Evolutionary conservation across 2,888 invertebrate species (phyloP), one percentile per base, ranked within the genome.

Genomic region (Nasonia oneida): DNA sequence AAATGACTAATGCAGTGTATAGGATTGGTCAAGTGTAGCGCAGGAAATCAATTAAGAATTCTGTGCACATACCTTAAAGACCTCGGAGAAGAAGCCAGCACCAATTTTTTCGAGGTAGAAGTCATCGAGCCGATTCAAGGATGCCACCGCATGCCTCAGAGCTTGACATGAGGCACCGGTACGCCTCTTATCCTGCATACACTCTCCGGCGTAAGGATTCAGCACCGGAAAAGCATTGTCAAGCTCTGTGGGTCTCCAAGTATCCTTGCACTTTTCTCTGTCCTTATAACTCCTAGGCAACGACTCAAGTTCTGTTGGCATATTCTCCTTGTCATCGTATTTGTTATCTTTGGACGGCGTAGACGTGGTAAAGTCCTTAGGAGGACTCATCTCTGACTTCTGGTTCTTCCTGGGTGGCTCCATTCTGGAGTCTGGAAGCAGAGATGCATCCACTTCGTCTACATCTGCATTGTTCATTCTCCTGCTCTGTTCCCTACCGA

Each of bases 11-110:
- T 42, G 37, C 23, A 10, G 47, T 64, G 29, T 61, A n/a, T 8
- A 82, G 18, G n/a, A 53, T 75, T 75, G 29, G 67, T 82, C 33
- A 33, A 67, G 57, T 33, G 3, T 64, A 64, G 37, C 50, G 14
- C 14, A 53, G 67, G 33, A 23, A 73, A n/a, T 42, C n/a, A 50
- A 18, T 83, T 74, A 81, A 64, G 8, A 70, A 86, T 84, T 81
- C 70, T 70, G 37, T 0, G 57, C 47, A 84, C 96, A 95, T 94
- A 99, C 99, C 97, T 99, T 99, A 94, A 97, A 99, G 88, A 99
- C 99, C 95, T 98, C 98, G 5, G 99, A 99, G 95, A 99, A 99
- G 94, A 99, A 99, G 88, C 99, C 99, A 79, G 96, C 95, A 76
- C 99, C 99, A 91, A 99, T 97, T 94, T 97, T 97, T 94, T 98